Evolutionary conservation across 2,113 vertebrate species (phyloP).

Genomic region (Urocynchramus pylzowi): DNA sequence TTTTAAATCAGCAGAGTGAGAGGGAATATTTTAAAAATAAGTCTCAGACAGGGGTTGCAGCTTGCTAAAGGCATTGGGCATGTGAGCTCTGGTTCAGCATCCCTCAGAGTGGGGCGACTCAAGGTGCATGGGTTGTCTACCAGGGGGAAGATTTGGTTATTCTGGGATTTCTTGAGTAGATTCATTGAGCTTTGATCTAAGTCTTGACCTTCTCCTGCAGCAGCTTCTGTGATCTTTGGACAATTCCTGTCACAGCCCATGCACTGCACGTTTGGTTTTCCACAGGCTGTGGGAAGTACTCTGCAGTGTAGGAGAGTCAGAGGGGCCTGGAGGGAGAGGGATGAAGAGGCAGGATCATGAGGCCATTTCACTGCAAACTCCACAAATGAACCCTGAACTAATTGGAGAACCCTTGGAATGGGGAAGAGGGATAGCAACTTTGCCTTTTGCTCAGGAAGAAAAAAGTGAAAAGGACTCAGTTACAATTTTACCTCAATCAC

Average conservation of each 20-base stretch:
- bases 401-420: neutral
- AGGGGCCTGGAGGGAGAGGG: neutral
- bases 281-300: accelerated
- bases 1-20: neutral
- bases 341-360: too few species aligned
- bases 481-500: neutral
- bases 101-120: neutral
- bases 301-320: accelerated
- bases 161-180: neutral
- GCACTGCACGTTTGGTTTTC: neutral
- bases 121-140: accelerated
- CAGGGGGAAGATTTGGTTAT: neutral
- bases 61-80: accelerated
- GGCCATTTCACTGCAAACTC: neutral
- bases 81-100: neutral
- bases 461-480: neutral
- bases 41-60: neutral
- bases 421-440: neutral
- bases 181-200: neutral
- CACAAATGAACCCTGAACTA: neutral
- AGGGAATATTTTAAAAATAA: neutral
- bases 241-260: accelerated
- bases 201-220: neutral
- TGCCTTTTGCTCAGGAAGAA: neutral
- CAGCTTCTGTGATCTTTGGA: neutral